A percentile compares a stretch with the other conserved stretches of the same genome.
Conservation (phyloP, 1,140 invertebrate genomes). For the Ectropis grisescens region DNA sequence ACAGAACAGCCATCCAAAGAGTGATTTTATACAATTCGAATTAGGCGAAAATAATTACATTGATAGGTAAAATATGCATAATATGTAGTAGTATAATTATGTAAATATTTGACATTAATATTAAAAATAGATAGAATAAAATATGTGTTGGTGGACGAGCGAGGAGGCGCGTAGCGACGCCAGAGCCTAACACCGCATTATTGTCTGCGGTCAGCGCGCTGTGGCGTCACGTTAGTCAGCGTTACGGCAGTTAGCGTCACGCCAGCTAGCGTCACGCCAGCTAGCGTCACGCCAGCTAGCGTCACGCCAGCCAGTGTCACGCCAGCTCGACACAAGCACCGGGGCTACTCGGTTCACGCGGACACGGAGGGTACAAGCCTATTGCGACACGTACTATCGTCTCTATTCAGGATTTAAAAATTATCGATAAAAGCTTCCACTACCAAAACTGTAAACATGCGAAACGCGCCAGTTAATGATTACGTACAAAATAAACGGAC, state of each 20-base stretch:
- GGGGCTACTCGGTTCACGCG: conserved; percentile 25
- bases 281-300: neutral
- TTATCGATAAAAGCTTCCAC: conserved; percentile 34
- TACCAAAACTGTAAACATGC: conserved; percentile 16
- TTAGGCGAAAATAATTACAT: conserved; percentile 69
- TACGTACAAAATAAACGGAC: too few relatives aligned
- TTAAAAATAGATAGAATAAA: conserved; percentile 69
- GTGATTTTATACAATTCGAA: conserved; percentile 69
- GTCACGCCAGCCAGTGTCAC: too few relatives aligned
- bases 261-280: conserved; percentile 4
- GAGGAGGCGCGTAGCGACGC: conserved; percentile 49
- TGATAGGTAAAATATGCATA: conserved; percentile 68
- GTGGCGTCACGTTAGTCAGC: conserved; percentile 6
- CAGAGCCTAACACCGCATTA: too few relatives aligned
- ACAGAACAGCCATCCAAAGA: conserved; percentile 58
- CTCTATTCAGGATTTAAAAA: conserved; percentile 10
- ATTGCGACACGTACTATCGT: conserved; percentile 12
- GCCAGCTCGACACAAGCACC: conserved; percentile 1
- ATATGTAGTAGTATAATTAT: conserved; percentile 63
- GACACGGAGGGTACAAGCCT: conserved; percentile 28
- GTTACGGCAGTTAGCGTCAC: too few relatives aligned
- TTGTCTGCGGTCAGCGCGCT: conserved; percentile 40
- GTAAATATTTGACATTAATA: conserved; percentile 69
- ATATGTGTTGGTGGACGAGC: conserved; percentile 67
- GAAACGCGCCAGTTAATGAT: neutral